Conservation (phyloP, 1,140 invertebrate species). For the Muscidifurax raptorellus region DNA sequence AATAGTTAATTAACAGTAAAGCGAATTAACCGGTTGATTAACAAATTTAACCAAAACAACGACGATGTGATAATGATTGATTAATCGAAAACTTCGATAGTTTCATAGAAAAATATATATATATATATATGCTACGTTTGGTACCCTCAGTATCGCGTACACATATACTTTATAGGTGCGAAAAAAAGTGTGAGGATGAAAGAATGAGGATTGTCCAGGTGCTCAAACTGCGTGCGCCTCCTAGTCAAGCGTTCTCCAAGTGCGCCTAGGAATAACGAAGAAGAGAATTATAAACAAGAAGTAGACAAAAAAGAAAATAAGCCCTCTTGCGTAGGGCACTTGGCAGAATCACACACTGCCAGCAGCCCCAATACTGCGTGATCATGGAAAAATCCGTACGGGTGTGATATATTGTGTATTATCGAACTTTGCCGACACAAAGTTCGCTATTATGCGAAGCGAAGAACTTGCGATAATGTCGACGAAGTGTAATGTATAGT, state of each 20-base stretch:
- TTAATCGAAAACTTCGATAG: slow-evolving; percentile 29
- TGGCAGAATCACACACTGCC: slow-evolving; percentile 44
- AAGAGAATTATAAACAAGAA: background rate
- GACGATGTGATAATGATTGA: slow-evolving; percentile 48
- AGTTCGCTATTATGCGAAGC: background rate
- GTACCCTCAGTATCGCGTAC: background rate
- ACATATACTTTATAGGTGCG: slow-evolving; percentile 14
- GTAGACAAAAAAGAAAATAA: background rate
- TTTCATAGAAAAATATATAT: slow-evolving; percentile 28
- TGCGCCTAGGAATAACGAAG: slow-evolving; percentile 15
- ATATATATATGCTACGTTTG: background rate
- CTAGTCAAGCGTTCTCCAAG: slow-evolving; percentile 49
- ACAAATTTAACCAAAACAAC: slow-evolving; percentile 43
- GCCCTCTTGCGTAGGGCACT: background rate
- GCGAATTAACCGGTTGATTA: slow-evolving; percentile 5
- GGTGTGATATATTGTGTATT: slow-evolving; percentile 26
- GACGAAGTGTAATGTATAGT: background rate
- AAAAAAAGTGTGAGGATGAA: slow-evolving; percentile 4
- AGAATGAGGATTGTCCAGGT: background rate
- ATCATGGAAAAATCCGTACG: background rate
- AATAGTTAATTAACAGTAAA: slow-evolving; percentile 18
- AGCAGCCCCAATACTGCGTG: slow-evolving; percentile 16
- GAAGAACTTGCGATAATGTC: slow-evolving; percentile 14
- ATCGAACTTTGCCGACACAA: background rate
- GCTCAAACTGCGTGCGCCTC: background rate